Base-by-base conservation (phyloP, 2,888 invertebrate genomes). In the Agrotis clavis region DNA sequence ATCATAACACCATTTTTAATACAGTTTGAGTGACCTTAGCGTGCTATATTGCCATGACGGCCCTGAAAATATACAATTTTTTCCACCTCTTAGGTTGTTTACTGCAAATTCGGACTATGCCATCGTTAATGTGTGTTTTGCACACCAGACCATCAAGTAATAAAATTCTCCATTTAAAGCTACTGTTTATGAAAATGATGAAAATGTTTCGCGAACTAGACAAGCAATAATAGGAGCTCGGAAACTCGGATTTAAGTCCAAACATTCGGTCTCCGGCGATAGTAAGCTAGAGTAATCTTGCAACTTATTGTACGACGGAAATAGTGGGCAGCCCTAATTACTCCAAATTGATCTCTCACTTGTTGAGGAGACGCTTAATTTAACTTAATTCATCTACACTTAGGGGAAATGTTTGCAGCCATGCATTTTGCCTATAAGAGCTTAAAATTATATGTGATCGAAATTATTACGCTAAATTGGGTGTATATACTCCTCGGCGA, bases 41-140 rank as follows among this genome's bases (percentile, higher is more conserved):
- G 71, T 76, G 71, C n/a, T 61, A 41, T 61, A 65, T 75, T 65
- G 45, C 75, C 50, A 65, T 56, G 56, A 65, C 25, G 50, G n/a
- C 64, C 64, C 13, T 71, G 64, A 47, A 71, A 45, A 61, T 45
- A 48, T 45, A 21, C 11, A 59, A 64, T 75, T 64, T 75, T 75
- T 71, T 64, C 9, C 3, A 21, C 47, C 19, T 35, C 4, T 35
- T 25, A 50, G 21, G 19, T 64, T 71, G 54, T 76, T 71, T 76
- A 76, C 35, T 51, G 64, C 60, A 18, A 51, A 76, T 71, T 76
- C 45, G 50, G 54, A 56, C 50, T 18, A 50, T 54, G 21, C 7
- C n/a, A 64, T 54, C 48, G 6, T 9, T 21, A 70, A 70, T 25
- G 6, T 62, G 35, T 4, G 19, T 56, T 68, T 21, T 21, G 9